Conservation (phyloP, 2,797 vertebrate genomes). For the Agapornis canus region DNA sequence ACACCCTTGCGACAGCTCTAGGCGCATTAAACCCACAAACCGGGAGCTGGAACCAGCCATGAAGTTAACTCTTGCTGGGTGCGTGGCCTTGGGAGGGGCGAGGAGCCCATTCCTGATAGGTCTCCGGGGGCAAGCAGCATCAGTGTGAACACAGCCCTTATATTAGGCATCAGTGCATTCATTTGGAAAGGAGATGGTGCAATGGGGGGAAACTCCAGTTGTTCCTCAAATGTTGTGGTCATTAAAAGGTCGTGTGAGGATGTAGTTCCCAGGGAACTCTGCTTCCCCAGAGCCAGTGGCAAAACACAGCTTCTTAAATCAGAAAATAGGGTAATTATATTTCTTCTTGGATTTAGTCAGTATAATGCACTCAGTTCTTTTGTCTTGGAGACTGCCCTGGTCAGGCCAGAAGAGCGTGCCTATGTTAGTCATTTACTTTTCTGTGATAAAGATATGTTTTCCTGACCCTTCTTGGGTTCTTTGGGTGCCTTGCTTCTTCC, state of each 20-base stretch:
- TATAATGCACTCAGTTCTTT: background rate
- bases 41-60: background rate
- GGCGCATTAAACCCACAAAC: constrained; percentile 19
- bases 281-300: background rate
- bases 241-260: background rate
- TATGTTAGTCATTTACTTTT: background rate
- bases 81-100: fast-evolving
- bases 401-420: background rate
- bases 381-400: background rate
- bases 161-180: background rate
- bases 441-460: background rate
- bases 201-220: fast-evolving
- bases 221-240: background rate
- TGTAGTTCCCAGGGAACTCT: fast-evolving
- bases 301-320: background rate
- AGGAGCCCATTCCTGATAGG: background rate
- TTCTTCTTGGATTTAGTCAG: background rate
- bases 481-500: background rate
- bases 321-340: background rate
- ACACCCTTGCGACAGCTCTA: constrained; percentile 48
- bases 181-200: background rate
- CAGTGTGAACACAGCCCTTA: background rate
- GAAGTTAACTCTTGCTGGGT: constrained; percentile 42
- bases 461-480: background rate
- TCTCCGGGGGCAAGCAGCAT: background rate